Evolutionary conservation across 2,113 vertebrate genomes (phyloP).

Genomic region (Tragelaphus imberbis): DNA sequence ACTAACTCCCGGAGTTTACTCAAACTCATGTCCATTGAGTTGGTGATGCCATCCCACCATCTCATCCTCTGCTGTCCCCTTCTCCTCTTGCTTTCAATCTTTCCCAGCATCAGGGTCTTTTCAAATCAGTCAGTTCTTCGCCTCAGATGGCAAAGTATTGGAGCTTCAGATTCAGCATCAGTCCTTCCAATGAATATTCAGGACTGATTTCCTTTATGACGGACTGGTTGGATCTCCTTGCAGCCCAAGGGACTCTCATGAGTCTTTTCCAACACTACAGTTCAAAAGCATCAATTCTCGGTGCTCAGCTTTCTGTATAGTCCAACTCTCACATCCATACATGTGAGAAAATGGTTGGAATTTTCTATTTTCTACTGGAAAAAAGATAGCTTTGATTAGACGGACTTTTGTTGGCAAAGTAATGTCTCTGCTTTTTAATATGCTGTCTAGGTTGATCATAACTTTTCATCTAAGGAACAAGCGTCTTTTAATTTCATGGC

Average conservation of each 20-base stretch:
- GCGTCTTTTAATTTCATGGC: neutral
- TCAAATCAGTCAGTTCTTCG: neutral
- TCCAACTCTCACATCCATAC: neutral
- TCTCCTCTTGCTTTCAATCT: neutral
- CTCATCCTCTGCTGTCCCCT: neutral
- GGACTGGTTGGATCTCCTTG: neutral
- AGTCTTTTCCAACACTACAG: neutral
- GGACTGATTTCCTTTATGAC: neutral
- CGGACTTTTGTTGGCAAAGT: fast-evolving
- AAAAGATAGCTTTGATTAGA: neutral
- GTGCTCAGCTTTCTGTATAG: neutral
- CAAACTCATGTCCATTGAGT: neutral
- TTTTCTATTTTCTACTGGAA: neutral
- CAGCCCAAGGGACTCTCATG: neutral
- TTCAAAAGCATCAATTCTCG: neutral
- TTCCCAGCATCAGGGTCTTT: neutral
- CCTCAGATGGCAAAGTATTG: neutral
- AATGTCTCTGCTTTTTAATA: neutral
- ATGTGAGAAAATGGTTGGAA: neutral
- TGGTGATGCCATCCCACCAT: neutral
- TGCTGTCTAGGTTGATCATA: neutral
- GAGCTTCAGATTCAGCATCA: neutral
- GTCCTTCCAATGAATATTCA: neutral
- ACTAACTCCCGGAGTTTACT: neutral
- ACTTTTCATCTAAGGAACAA: neutral